Base-by-base conservation (phyloP, 2,888 invertebrate genomes). In the Cylindroiulus punctatus region DNA sequence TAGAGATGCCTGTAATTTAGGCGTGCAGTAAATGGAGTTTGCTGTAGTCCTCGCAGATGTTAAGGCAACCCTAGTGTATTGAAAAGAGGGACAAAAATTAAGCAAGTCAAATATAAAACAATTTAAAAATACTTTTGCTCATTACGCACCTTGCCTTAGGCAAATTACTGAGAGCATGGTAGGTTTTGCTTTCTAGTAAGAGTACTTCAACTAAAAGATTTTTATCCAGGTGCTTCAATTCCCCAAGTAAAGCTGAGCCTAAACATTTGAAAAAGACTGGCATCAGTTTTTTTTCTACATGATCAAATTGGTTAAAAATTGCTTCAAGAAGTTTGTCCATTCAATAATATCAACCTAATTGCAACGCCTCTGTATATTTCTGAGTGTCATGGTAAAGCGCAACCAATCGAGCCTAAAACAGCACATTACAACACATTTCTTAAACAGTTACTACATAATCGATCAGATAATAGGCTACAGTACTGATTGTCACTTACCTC, bases 31-130 rank as follows among this genome's bases (percentile, higher is more conserved):
- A 90, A 99, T 99, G 17, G 98, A 97, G 92, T 99, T 99, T 10
- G 99, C 99, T 84, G 99, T 99, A n/a, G 99, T 99, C 89, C 99
- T 94, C 5, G 98, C 99, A 76, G 98, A 98, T 19, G 99, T 99
- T 84, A 99, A 92, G 0, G 99, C 98, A 84, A 99, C 99, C 89
- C 98, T 93, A 86, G 85, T 87, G 12, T 26, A 76, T 36, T 76
- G 42, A 22, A 47, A 44, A 10, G 14, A 76, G 14, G 3, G 8
- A 30, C 2, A 30, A 12, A 76, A 14, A 30, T 14, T 57, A 40
- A 30, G 12, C 1, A 40, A 19, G 30, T 30, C 1, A n/a, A 42
- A 57, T n/a, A 44, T 5, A 52, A n/a, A 52, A 76, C 30, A 14
- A 76, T 32, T 10, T 30, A 0, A 30, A 57, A 22, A 30, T 44